Percentiles rank a stretch among this genome's conserved stretches.
Conservation (phyloP, 2,113 vertebrate genomes). For the Cyprinodon brontotheroides region DNA sequence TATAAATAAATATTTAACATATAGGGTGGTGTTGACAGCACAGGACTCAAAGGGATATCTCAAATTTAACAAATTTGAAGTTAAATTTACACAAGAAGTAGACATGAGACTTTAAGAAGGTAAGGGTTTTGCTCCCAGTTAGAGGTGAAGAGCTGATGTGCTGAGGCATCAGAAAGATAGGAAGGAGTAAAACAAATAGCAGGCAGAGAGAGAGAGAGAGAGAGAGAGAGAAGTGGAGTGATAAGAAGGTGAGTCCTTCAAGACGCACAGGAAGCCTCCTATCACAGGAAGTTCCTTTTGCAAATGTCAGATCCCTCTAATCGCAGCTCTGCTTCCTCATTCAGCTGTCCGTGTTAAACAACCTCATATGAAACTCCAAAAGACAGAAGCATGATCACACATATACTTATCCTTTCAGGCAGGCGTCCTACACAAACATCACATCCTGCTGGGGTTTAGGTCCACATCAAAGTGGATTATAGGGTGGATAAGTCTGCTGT, state of each 20-base stretch:
- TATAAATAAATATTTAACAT: background rate
- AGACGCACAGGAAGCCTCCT: conserved; percentile 67
- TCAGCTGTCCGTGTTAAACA: conserved; percentile 36
- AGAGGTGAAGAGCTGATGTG: conserved; percentile 4
- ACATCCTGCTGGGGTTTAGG: conserved; percentile 45
- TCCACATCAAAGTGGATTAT: conserved; percentile 71
- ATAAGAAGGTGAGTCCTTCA: conserved; percentile 56
- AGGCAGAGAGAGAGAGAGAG: conserved; percentile 11
- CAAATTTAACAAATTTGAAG: too few relatives aligned
- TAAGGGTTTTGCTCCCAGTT: background rate
- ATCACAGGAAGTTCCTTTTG: conserved; percentile 70
- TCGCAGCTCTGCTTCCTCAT: conserved; percentile 63
- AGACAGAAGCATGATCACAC: conserved; percentile 28
- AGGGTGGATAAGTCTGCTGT: conserved; percentile 55
- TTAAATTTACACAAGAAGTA: background rate
- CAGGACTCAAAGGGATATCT: too few relatives aligned
- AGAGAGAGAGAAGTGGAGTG: conserved; percentile 7
- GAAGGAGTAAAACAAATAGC: background rate
- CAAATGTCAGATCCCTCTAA: conserved; percentile 71
- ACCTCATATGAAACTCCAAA: conserved; percentile 26
- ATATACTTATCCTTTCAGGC: conserved; percentile 48
- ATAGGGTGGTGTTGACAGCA: too few relatives aligned
- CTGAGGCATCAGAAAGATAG: background rate
- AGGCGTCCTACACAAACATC: conserved; percentile 65
- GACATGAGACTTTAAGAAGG: background rate